These are phyloP conservation scores for Ethmia dodecea DNA, from an alignment of 2,888 invertebrate species.

Conservation along the genomic window DNA sequence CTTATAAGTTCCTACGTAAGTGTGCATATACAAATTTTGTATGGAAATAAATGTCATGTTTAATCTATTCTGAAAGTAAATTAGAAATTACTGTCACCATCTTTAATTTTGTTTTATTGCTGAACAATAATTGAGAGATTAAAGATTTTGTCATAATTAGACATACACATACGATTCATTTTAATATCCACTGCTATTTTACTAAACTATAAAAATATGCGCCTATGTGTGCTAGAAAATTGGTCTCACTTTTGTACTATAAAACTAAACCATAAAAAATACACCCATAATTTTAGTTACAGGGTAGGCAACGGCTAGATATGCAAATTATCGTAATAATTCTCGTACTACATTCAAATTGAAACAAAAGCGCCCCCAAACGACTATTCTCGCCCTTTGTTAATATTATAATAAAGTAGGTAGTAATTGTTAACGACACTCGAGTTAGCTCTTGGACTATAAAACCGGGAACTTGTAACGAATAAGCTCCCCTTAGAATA, in stretches of 20 bases:
- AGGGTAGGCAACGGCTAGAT: conserved; percentile 25
- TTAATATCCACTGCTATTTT: too few relatives aligned
- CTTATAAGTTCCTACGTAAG: too few relatives aligned
- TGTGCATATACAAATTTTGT: too few relatives aligned
- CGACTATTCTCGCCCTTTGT: conserved; percentile 57
- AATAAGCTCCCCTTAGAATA: conserved; percentile 36
- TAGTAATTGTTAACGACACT: conserved; percentile 63
- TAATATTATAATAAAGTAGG: conserved; percentile 63
- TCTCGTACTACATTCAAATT: conserved; percentile 50
- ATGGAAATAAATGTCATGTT: too few relatives aligned
- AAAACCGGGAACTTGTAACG: conserved; percentile 42
- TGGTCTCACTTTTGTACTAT: conserved; percentile 1
- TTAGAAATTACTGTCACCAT: too few relatives aligned
- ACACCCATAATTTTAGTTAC: conserved; percentile 33
- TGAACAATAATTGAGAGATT: too few relatives aligned
- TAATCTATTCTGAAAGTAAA: too few relatives aligned
- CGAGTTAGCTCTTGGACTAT: conserved; percentile 45
- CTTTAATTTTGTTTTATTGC: too few relatives aligned
- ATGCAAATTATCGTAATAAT: conserved; percentile 64
- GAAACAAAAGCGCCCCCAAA: conserved; percentile 65
- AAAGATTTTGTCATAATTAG: too few relatives aligned
- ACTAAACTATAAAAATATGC: too few relatives aligned
- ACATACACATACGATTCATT: too few relatives aligned
- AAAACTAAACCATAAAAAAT: conserved; percentile 33
- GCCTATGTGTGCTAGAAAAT: too few relatives aligned